Evolutionary conservation across 2,113 vertebrate genomes (phyloP).

Genomic region (Callipepla squamata): DNA sequence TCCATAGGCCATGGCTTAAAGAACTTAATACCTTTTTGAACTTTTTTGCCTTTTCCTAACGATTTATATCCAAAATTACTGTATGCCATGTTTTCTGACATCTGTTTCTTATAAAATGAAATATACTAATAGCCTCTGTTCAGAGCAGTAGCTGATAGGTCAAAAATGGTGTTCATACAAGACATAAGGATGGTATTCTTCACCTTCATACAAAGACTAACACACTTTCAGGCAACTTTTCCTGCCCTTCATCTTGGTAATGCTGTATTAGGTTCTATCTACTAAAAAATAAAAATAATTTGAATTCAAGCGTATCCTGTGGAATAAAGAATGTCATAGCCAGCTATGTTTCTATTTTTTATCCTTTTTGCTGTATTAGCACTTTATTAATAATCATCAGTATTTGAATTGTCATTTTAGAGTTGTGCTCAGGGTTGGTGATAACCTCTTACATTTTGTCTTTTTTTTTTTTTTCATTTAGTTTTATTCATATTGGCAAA

Average conservation of each 20-base stretch:
- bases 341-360: background rate
- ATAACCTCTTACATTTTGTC: background rate
- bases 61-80: background rate
- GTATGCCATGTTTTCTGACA: background rate
- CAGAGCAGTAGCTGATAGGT: background rate
- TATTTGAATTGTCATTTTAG: background rate
- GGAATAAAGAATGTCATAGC: slow-evolving; percentile 1
- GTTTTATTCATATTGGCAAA: background rate
- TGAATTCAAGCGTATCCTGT: background rate
- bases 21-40: background rate
- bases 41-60: background rate
- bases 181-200: background rate
- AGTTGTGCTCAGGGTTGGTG: background rate
- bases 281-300: background rate
- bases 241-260: background rate
- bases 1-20: background rate
- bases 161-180: background rate
- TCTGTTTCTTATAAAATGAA: background rate
- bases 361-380: background rate
- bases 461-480: background rate
- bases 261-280: background rate
- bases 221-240: slow-evolving; percentile 11
- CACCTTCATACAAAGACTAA: background rate
- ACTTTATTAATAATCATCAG: background rate
- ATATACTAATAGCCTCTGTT: background rate